Base-by-base conservation (phyloP, 2,797 vertebrate species). In the Tiaroga cobitis region DNA sequence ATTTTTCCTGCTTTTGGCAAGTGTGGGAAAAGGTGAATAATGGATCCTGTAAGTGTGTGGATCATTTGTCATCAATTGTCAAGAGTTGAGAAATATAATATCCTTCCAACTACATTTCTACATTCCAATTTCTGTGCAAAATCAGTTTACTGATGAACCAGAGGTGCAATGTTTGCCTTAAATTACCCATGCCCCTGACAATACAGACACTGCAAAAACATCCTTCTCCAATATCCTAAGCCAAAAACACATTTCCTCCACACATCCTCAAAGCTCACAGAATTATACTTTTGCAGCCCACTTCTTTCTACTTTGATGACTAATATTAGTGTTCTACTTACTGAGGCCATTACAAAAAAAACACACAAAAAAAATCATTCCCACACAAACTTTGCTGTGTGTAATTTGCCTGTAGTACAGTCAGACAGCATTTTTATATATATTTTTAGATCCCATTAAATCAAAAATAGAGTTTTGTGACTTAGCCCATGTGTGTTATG, bases 81-180 rank as follows among this genome's bases (percentile, higher is more conserved):
- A 75, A 61, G n/a, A 88, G 77, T 56, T 56, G 84, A 70, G 51
- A 74, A 56, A 78, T 72, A 81, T 81, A 73, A 82, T 51, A 78
- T 32, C 9, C 19, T 67, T 75, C 51, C 37, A 81, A 72, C 37
- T 59, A 49, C 54, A 65, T 34, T n/a, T n/a, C n/a, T n/a, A n/a
- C n/a, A n/a, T n/a, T n/a, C n/a, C n/a, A 34, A 56, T 43, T 54
- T 3, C 70, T 54, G 3, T 34, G 73, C 29, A 0, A 54, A 75
- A 24, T 75, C 46, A 15, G 29, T 75, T 75, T 46, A 37, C 39
- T 11, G n/a, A 59, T 72, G 29, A 74, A 82, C 26, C 54, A 63
- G 32, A 65, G 59, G 59, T 76, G 43, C 54, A 19, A 75, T 19
- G 68, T 73, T 39, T 49, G 43, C 59, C 24, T 65, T 29, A 75